phyloP scores from a whole-genome alignment of 1,140 invertebrate genomes.

The Meloidogyne floridensis region DNA sequence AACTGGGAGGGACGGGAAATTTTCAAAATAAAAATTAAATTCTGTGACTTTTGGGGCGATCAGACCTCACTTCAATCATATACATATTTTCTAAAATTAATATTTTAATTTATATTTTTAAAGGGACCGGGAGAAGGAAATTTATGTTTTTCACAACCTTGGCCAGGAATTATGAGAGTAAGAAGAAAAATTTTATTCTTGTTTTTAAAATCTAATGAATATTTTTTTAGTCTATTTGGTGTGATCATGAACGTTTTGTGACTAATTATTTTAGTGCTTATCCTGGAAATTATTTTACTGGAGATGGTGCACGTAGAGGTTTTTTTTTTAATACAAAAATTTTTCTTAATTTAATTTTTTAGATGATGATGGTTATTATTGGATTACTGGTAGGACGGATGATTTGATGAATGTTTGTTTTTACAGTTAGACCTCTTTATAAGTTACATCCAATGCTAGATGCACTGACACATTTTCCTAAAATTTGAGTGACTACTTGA shows the following conservation, averaged over 20 bases:
- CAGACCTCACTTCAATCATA: too few relatives aligned
- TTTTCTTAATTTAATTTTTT: background rate
- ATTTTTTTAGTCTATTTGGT: conserved; percentile 75
- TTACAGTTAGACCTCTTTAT: too few relatives aligned
- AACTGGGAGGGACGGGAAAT: too few relatives aligned
- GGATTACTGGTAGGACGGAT: conserved; percentile 94
- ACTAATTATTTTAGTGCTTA: conserved; percentile 84
- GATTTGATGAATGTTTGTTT: conserved; percentile 84
- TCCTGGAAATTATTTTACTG: conserved; percentile 92
- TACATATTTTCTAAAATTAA: too few relatives aligned
- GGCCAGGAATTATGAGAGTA: conserved; percentile 93
- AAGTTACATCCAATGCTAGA: too few relatives aligned
- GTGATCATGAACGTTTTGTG: conserved; percentile 88
- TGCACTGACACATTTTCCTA: too few relatives aligned
- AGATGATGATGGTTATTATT: conserved; percentile 84
- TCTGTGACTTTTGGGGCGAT: too few relatives aligned
- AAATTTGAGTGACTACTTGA: too few relatives aligned
- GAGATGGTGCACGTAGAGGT: conserved; percentile 82
- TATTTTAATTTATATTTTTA: background rate
- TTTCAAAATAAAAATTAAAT: too few relatives aligned
- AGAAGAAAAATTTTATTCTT: background rate
- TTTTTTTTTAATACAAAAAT: background rate
- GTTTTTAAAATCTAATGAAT: background rate
- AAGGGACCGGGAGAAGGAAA: conserved; percentile 71
- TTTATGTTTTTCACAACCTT: conserved; percentile 71